Percentiles rank a stretch among this genome's conserved stretches.
Conservation (phyloP, 1,140 invertebrate species). For the Liolophura sinensis region DNA sequence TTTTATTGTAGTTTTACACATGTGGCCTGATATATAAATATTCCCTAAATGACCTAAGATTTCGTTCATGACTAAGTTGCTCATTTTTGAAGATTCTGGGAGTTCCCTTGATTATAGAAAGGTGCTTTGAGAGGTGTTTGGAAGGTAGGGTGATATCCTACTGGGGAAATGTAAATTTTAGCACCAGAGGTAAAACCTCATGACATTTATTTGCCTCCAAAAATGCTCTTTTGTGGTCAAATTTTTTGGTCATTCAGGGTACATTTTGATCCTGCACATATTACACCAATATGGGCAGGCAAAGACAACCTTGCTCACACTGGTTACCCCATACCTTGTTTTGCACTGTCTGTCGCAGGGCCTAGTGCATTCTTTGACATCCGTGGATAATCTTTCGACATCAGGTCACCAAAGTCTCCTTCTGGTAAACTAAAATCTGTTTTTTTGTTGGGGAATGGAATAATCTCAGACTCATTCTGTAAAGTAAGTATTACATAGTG, state of each 20-base stretch:
- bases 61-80: too few species aligned
- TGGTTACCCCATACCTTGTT: slow-evolving; percentile 15
- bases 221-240: too few species aligned
- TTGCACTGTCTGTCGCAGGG: slow-evolving; percentile 5
- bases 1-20: not conserved
- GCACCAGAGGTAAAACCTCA: too few species aligned
- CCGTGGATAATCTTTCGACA: slow-evolving; percentile 53
- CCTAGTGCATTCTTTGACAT: slow-evolving; percentile 4
- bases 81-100: too few species aligned
- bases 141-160: too few species aligned
- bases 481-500: slow-evolving; percentile 30
- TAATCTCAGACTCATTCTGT: slow-evolving; percentile 76
- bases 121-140: too few species aligned
- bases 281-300: not conserved
- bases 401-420: slow-evolving; percentile 65
- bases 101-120: too few species aligned
- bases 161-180: too few species aligned
- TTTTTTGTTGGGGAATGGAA: slow-evolving; percentile 77
- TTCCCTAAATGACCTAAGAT: slow-evolving; percentile 3
- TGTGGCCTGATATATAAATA: slow-evolving; percentile 3
- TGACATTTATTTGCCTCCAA: too few species aligned
- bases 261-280: too few species aligned
- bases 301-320: slow-evolving; percentile 2
- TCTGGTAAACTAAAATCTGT: slow-evolving; percentile 72
- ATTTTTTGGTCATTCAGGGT: too few species aligned